phyloP scores from a whole-genome alignment of 2,888 invertebrate species.

The Polymixis lichenea region DNA sequence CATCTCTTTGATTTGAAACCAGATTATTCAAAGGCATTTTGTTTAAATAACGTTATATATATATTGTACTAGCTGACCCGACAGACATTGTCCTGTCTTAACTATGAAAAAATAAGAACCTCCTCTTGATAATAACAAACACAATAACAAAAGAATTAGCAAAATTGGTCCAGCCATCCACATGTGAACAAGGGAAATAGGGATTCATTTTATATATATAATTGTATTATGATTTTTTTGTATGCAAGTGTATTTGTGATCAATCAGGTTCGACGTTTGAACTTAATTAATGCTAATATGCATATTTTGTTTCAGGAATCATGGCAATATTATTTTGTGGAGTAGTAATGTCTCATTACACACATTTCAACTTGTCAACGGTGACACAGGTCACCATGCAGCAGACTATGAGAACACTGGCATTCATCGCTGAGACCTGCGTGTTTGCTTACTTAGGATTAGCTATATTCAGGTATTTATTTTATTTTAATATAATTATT shows the following conservation, averaged over 20 bases:
- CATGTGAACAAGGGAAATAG: no score
- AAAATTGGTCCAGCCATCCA: no score
- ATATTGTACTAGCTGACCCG: no score
- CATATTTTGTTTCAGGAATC: conserved; percentile 92
- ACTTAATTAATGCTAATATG: background rate
- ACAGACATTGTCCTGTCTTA: no score
- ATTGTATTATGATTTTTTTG: background rate
- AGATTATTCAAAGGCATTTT: background rate
- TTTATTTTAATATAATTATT: background rate
- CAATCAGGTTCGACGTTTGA: background rate
- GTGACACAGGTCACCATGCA: conserved; percentile 99
- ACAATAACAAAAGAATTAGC: no score
- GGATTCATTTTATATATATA: background rate
- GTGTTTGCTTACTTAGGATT: conserved; percentile 99
- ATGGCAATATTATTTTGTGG: conserved; percentile 99
- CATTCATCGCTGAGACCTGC: conserved; percentile 99
- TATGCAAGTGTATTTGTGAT: background rate
- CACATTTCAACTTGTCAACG: conserved; percentile 99
- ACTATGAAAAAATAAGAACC: no score
- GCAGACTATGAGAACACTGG: conserved; percentile 98
- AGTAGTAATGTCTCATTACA: conserved; percentile 99
- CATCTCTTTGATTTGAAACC: background rate
- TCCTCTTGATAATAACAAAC: no score
- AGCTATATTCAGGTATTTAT: conserved; percentile 92
- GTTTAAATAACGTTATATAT: no score